Evolutionary conservation across 2,797 vertebrate species (phyloP).

Genomic region (Amphiprion clarkii): DNA sequence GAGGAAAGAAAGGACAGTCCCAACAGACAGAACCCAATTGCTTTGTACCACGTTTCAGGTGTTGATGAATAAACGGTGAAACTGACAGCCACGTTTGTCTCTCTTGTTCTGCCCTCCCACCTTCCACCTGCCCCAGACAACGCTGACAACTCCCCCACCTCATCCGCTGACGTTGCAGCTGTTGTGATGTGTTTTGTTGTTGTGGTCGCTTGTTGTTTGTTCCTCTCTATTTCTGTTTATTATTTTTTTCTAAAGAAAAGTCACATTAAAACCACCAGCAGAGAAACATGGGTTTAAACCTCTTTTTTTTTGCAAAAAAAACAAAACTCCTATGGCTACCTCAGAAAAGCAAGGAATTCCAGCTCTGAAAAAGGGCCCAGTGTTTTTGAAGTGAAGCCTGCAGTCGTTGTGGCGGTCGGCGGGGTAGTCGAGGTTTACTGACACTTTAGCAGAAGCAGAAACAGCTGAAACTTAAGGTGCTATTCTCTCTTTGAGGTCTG

Average conservation of each 20-base stretch:
- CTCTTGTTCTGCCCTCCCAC: conserved; percentile 81
- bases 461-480: conserved; percentile 70
- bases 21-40: conserved; percentile 86
- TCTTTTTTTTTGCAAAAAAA: conserved; percentile 78
- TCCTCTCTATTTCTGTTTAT: conserved; percentile 53
- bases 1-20: conserved; percentile 87
- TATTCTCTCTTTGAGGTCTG: conserved; percentile 82
- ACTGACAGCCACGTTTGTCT: conserved; percentile 88
- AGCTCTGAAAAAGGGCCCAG: conserved; percentile 48
- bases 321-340: conserved; percentile 74
- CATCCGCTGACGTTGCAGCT: conserved; percentile 51
- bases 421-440: conserved; percentile 52
- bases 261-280: conserved; percentile 82
- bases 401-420: conserved; percentile 37
- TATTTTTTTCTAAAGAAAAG: conserved; percentile 52
- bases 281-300: conserved; percentile 84
- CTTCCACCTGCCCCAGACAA: conserved; percentile 42
- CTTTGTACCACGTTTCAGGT: conserved; percentile 90
- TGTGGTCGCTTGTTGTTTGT: conserved; percentile 62
- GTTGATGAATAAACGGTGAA: conserved; percentile 91
- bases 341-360: conserved; percentile 70
- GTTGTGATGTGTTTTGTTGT: conserved; percentile 65
- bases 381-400: conserved; percentile 63
- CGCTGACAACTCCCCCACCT: conserved; percentile 29
- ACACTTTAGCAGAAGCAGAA: conserved; percentile 71